Conservation (phyloP, 2,797 vertebrate genomes). For the Orestias chungarensis region DNA sequence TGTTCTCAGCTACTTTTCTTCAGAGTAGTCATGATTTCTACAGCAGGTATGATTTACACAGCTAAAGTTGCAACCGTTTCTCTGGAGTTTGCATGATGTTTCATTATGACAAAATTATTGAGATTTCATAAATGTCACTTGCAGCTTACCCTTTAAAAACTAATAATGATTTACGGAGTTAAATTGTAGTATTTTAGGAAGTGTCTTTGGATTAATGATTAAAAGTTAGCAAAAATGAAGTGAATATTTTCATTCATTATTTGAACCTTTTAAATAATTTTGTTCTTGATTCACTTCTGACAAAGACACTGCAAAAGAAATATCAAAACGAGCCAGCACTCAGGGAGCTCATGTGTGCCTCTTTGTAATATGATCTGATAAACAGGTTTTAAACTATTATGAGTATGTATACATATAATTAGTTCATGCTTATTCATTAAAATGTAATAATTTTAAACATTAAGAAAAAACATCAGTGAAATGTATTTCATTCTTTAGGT, state of each 20-base stretch:
- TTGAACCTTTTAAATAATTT: background rate
- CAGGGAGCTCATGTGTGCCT: too few relatives aligned
- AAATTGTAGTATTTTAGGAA: background rate
- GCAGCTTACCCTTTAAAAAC: background rate
- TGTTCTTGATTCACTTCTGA: background rate
- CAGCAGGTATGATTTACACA: slow-evolving; percentile 61
- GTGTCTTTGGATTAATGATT: background rate
- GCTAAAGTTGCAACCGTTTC: background rate
- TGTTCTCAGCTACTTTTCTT: slow-evolving; percentile 40
- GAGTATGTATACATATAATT: background rate
- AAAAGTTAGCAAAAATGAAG: background rate
- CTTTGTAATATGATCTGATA: background rate
- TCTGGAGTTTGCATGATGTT: slow-evolving; percentile 10
- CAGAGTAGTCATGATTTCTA: slow-evolving; percentile 46
- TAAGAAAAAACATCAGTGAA: background rate
- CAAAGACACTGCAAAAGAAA: background rate
- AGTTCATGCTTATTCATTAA: too few relatives aligned
- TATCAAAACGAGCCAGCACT: too few relatives aligned
- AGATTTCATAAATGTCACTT: background rate
- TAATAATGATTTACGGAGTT: background rate
- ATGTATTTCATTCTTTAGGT: background rate
- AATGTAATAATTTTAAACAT: background rate
- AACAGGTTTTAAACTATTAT: background rate
- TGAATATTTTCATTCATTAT: background rate
- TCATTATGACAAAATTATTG: background rate